Base-by-base conservation (phyloP, 2,797 vertebrate species). In the Cygnus olor region DNA sequence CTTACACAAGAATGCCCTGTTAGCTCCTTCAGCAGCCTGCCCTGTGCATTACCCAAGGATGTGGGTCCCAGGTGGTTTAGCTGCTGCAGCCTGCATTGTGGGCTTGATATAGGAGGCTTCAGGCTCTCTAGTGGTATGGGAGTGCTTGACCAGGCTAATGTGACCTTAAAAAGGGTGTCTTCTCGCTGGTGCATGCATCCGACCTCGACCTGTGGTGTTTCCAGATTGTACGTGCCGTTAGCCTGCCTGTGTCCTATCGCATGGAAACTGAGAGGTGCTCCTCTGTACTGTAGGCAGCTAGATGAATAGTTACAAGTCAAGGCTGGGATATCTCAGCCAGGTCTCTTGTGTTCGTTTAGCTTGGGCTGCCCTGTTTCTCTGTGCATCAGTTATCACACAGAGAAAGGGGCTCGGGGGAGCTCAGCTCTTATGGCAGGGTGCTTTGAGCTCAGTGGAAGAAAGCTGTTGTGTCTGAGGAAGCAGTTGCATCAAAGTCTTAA, bases 381-480 rank as follows among this genome's bases (percentile, higher is more conserved):
- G 19, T 24, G 12, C 42, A 60, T 80, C 65, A 20, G 2, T 64
- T 58, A 53, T 51, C 13, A 19, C 28, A 15, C 11, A 30, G 30
- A 47, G 11, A 45, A 73, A 17, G 11, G 34, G 72, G n/a, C 82
- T 91, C 42, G 34, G 60, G 68, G 82, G 70, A 56, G 65, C 76
- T 92, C 72, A 42, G 42, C 63, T 78, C 40, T 78, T 91, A 56
- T 66, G 66, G 76, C 65, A 86, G 84, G 89, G 51, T 2, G 34
- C 73, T 72, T 58, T 56, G 76, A 90, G 85, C 84, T 87, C 83
- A n/a, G 4, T 81, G 80, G 78, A 76, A 86, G 80, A 78, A 91
- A 93, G 80, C 92, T 91, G 93, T 90, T 45, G 25, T 17, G 4
- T 88, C 88, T 94, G 88, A 77, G 85, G 92, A 94, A 88, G 86